Base-by-base conservation (phyloP, 2,888 invertebrate species). In the Dorcus parallelipipedus region DNA sequence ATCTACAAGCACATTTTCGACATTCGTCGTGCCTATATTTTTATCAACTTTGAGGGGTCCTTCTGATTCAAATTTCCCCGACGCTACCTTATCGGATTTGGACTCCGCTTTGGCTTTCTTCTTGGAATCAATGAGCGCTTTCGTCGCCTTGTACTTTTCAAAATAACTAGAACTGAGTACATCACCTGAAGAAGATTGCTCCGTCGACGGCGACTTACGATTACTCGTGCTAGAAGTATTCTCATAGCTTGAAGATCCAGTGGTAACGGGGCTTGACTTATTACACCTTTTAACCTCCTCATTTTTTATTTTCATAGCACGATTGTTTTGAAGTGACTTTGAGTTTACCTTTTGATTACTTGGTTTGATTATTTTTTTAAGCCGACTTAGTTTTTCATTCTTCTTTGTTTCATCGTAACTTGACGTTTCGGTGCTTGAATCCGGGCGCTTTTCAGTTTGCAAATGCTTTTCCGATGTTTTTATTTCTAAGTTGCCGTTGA, bases 341-440 rank as follows among this genome's bases (percentile, higher is more conserved):
- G 20, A 20, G 20, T 20, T 7, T 51, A 10, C 48, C 8, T 8
- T 26, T n/a, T 33, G 42, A 17, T 5, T 53, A 10, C 9, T 38
- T 3, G 3, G 17, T 9, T 4, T 26, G 3, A 10, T 4, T 48
- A 4, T 40, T 41, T 14, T 49, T 49, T 51, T 14, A 14, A 26
- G 41, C 26, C 51, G 9, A 38, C 41, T 9, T 17, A 38, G 14
- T 14, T 23, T 51, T 26, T 26, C 26, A 5, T 1, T 7, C 26
- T 33, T 20, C 20, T 20, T 20, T 20, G 20, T 20, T 20, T 33
- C 26, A 4, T 7, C 5, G 26, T 7, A 59, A 47, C 59, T 55
- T 3, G 59, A 55, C 2, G 52, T 47, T 43, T 59, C 59, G 9
- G 59, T 59, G 38, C 55, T 59, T 8, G 56, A 52, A 52, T 55